Evolutionary conservation across 1,140 invertebrate species (phyloP).

Genomic region (Saccostrea glomerata): DNA sequence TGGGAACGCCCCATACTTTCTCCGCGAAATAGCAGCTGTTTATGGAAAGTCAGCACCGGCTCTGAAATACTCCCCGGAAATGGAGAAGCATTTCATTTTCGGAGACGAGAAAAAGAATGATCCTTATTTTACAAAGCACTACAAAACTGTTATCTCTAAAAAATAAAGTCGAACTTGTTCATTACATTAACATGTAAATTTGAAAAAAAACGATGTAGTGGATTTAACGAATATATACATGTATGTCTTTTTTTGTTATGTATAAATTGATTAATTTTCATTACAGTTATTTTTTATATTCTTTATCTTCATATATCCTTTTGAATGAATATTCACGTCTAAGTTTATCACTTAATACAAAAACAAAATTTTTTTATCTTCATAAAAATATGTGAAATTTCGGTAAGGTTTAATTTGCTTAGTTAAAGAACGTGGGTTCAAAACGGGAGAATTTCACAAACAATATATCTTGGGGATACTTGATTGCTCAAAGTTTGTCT

Average conservation of each 20-base stretch:
- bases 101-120: conserved; percentile 27
- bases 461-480: no score
- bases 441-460: no score
- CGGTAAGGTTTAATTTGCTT: no score
- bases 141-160: not conserved
- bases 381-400: not conserved
- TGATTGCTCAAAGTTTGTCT: no score
- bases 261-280: not conserved
- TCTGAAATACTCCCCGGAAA: conserved; percentile 53
- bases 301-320: not conserved
- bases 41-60: conserved; percentile 63
- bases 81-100: conserved; percentile 48
- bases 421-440: no score
- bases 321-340: not conserved
- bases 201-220: not conserved
- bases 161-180: not conserved
- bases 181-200: no score
- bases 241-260: not conserved
- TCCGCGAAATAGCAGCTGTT: conserved; percentile 63
- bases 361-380: not conserved
- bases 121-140: conserved; percentile 37
- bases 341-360: not conserved
- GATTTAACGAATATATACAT: not conserved
- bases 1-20: conserved; percentile 62
- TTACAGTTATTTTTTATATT: not conserved